These are phyloP conservation scores for Desmophyllum pertusum DNA, from an alignment of 92 coral and sea anemone species.

Conservation along the genomic window DNA sequence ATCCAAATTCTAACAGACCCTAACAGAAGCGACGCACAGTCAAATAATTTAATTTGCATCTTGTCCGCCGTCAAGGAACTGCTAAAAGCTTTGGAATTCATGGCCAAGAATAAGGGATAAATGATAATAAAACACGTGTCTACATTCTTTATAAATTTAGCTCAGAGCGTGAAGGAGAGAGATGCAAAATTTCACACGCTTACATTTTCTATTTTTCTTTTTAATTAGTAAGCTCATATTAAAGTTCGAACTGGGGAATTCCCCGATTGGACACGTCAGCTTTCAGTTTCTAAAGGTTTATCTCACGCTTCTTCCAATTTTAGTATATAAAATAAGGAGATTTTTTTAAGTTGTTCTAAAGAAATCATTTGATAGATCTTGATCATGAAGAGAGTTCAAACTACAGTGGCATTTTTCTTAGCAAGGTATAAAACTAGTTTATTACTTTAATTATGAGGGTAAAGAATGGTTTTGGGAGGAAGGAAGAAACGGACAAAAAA, in stretches of 20 bases:
- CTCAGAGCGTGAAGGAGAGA: too few relatives aligned
- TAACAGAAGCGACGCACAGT: too few relatives aligned
- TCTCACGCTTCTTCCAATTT: neutral
- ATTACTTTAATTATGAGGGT: too few relatives aligned
- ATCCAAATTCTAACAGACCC: too few relatives aligned
- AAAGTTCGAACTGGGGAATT: neutral
- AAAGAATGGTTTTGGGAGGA: too few relatives aligned
- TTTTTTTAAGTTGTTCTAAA: neutral
- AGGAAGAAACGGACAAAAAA: too few relatives aligned
- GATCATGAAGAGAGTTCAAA: neutral
- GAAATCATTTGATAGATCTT: neutral
- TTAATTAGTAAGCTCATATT: too few relatives aligned
- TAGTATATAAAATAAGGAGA: neutral
- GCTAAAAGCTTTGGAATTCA: neutral
- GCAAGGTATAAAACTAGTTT: conserved; percentile 3
- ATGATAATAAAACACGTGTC: too few relatives aligned
- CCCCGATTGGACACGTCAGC: neutral
- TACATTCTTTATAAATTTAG: too few relatives aligned
- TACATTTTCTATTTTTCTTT: too few relatives aligned
- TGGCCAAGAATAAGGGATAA: neutral
- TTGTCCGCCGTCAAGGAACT: neutral
- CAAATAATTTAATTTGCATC: neutral
- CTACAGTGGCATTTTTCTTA: neutral
- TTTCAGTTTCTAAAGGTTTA: neutral
- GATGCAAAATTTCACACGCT: too few relatives aligned